Evolutionary conservation across 2,113 vertebrate genomes (phyloP).

Genomic region (Pteropus alecto): DNA sequence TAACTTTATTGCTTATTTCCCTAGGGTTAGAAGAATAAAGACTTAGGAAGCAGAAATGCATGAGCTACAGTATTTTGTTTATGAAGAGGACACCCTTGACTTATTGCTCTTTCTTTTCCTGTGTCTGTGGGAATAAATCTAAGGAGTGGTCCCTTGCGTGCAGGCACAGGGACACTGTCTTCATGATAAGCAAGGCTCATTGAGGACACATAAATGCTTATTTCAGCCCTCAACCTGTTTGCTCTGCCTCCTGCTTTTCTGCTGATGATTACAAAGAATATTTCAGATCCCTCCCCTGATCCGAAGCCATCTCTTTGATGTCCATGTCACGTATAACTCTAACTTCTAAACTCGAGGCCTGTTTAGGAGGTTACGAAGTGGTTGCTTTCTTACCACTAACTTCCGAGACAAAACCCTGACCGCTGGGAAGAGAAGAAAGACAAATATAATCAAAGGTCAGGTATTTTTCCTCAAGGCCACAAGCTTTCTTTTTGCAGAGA

Average conservation of each 20-base stretch:
- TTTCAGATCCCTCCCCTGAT: not conserved
- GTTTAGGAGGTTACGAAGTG: not conserved
- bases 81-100: not conserved
- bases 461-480: not conserved
- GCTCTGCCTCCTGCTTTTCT: not conserved
- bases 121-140: not conserved
- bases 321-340: not conserved
- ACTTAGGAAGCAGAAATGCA: not conserved
- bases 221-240: not conserved
- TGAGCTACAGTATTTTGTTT: not conserved
- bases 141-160: not conserved
- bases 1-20: not conserved
- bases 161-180: not conserved
- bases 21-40: not conserved
- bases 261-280: not conserved
- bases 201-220: rapidly evolving
- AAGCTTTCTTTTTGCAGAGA: not conserved
- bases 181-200: not conserved
- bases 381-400: not conserved
- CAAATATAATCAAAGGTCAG: not conserved
- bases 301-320: not conserved
- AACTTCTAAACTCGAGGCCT: not conserved
- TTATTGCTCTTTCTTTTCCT: not conserved
- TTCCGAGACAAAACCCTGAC: not conserved
- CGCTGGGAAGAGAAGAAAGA: not conserved